phyloP scores from a whole-genome alignment of 1,140 invertebrate species.

The Pinna nobilis region DNA sequence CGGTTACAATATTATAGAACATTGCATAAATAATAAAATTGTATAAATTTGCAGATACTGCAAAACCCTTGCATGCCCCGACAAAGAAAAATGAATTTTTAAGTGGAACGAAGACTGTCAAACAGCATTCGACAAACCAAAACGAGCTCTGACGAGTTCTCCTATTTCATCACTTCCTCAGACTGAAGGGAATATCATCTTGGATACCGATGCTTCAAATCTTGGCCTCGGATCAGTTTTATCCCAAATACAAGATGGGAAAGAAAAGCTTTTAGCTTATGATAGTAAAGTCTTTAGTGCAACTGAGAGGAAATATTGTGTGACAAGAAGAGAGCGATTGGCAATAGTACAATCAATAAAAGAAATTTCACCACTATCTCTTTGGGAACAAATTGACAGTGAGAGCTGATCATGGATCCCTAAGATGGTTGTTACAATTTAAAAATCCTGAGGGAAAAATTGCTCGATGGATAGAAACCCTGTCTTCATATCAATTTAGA shows the following conservation, averaged over 20 bases:
- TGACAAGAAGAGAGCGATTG: slow-evolving; percentile 16
- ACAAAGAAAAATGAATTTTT: slow-evolving; percentile 22
- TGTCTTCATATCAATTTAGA: slow-evolving; percentile 9
- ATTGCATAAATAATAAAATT: no score
- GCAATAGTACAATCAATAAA: slow-evolving; percentile 6
- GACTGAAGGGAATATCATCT: neutral
- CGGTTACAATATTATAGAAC: no score
- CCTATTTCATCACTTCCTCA: slow-evolving; percentile 42
- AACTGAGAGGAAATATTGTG: neutral
- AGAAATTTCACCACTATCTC: slow-evolving; percentile 17
- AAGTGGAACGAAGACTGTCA: slow-evolving; percentile 49
- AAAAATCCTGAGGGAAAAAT: slow-evolving; percentile 17
- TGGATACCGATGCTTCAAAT: slow-evolving; percentile 27
- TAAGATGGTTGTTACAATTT: slow-evolving; percentile 2
- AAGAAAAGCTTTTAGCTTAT: slow-evolving; percentile 7
- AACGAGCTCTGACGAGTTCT: slow-evolving; percentile 38
- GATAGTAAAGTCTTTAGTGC: neutral
- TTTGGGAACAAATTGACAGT: slow-evolving; percentile 3
- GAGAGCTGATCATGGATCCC: slow-evolving; percentile 12
- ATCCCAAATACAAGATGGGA: slow-evolving; percentile 8
- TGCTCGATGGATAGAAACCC: slow-evolving; percentile 1
- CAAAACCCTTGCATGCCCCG: slow-evolving; percentile 59
- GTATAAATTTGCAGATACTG: slow-evolving; percentile 61
- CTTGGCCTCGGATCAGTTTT: slow-evolving; percentile 6
- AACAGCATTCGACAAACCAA: slow-evolving; percentile 47